Evolutionary conservation across 2,888 invertebrate genomes (phyloP).

Genomic region (Eupithecia exiguata): DNA sequence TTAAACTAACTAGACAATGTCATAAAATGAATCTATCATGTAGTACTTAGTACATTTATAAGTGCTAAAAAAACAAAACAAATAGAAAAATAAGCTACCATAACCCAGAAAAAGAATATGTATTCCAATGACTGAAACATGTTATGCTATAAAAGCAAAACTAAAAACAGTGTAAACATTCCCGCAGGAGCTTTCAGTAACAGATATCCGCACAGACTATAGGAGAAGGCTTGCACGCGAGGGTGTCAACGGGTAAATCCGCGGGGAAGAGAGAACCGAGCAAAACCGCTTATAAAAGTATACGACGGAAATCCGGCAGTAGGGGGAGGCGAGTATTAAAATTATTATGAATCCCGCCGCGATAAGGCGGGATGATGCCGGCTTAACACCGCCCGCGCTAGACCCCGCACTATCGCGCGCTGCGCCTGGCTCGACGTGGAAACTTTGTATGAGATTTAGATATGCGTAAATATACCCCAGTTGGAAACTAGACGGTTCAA

Average conservation of each 20-base stretch:
- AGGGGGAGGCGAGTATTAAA: conserved; percentile 73
- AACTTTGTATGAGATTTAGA: conserved; percentile 64
- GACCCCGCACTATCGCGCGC: conserved; percentile 66
- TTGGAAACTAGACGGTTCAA: conserved; percentile 41
- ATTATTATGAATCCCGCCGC: conserved; percentile 80
- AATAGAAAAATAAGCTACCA: not conserved
- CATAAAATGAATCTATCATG: not conserved
- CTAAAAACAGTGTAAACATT: conserved; percentile 52
- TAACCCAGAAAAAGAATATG: not conserved
- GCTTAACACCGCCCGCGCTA: conserved; percentile 66
- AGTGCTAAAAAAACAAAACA: not conserved
- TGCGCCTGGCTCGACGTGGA: conserved; percentile 70
- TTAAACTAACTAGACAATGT: not conserved
- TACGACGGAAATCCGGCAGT: conserved; percentile 63
- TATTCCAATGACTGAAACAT: conserved; percentile 10
- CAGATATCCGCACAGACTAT: conserved; percentile 53
- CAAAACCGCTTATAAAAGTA: conserved; percentile 72
- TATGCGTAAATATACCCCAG: conserved; percentile 64
- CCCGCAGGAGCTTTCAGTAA: conserved; percentile 69
- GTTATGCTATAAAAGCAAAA: conserved; percentile 57
- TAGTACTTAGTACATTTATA: not conserved
- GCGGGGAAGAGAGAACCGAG: conserved; percentile 51
- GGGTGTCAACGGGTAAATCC: conserved; percentile 68
- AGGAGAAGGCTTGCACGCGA: conserved; percentile 69
- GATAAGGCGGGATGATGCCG: conserved; percentile 77